Evolutionary conservation across 2,113 vertebrate species (phyloP), one percentile per base, ranked within the genome.

Genomic region (Myotis yumanensis): DNA sequence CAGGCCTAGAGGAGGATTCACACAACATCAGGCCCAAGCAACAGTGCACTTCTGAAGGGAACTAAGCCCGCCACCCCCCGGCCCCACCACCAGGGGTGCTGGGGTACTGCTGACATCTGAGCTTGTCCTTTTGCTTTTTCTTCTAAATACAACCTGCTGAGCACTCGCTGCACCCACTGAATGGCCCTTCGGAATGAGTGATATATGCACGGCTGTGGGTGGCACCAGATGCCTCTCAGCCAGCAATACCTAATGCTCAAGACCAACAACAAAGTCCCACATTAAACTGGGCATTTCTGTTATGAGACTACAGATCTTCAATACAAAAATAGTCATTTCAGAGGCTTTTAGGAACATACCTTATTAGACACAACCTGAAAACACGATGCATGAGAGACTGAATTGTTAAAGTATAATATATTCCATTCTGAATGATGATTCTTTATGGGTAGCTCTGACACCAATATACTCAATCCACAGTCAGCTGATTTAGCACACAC

Each of bases 301-400:
- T 77, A 43, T 57, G 51, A 93, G 5, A 28, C 25, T 40, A n/a
- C n/a, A 77, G 16, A 72, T 4, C 14, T 72, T 62, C 4, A 82
- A 18, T 82, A 59, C 11, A 94, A 95, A 91, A 83, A 40, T 23
- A 25, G 35, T 51, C 51, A 72, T 71, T 89, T 92, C 57, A 89
- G 77, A 95, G 52, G 15, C 43, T 85, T 89, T 68, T 79, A 1
- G 57, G 76, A 81, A 37, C 4, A 12, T n/a, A 22, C 40, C 3
- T 90, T 90, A 43, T 35, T 64, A 73, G 28, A 51, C 32, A 62
- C 10, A 89, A 32, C 71, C 40, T 81, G 25, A 20, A 92, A 54
- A 23, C 80, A 59, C 30, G 14, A 89, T 76, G 22, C 10, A n/a
- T 4, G 5, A 87, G 68, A 82, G 16, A 59, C 43, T 62, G 32